phyloP scores from a whole-genome alignment of 1,140 invertebrate species.

The Kradibia gibbosae region DNA sequence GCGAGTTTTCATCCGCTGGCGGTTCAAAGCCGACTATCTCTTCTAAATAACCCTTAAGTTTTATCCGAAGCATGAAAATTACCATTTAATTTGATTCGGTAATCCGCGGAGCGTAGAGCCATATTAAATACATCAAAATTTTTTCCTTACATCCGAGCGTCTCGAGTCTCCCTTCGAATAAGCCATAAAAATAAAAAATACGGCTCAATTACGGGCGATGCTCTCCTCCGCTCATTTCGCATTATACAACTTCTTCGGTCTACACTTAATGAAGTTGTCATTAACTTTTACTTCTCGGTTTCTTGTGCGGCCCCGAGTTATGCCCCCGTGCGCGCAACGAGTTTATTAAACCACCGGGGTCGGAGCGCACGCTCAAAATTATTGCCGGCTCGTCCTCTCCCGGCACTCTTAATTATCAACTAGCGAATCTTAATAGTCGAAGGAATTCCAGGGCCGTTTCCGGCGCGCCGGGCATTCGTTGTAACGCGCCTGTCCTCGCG shows the following conservation, averaged over 20 bases:
- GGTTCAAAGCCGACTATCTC: background rate
- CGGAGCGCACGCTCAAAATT: conserved; percentile 26
- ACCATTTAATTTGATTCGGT: conserved; percentile 18
- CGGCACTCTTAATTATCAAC: conserved; percentile 46
- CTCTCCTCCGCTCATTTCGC: background rate
- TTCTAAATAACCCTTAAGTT: background rate
- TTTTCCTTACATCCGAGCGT: conserved; percentile 3
- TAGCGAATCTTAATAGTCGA: conserved; percentile 46
- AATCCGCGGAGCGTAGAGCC: background rate
- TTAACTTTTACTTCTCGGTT: conserved; percentile 46
- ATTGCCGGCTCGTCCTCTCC: conserved; percentile 25
- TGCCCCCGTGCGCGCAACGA: conserved; percentile 20
- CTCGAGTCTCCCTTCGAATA: conserved; percentile 15
- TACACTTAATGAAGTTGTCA: conserved; percentile 51
- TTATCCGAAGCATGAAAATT: conserved; percentile 16
- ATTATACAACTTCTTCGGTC: conserved; percentile 20
- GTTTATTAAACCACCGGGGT: conserved; percentile 47
- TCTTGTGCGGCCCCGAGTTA: conserved; percentile 20
- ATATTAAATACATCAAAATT: conserved; percentile 16
- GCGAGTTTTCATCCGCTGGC: background rate
- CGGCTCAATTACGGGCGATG: conserved; percentile 34
- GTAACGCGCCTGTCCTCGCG: conserved; percentile 1
- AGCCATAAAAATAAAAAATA: conserved; percentile 41
- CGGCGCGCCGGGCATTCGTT: conserved; percentile 29
- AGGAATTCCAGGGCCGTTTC: conserved; percentile 43